Base-by-base conservation (phyloP, 2,113 vertebrate species). In the Dasypus novemcinctus region DNA sequence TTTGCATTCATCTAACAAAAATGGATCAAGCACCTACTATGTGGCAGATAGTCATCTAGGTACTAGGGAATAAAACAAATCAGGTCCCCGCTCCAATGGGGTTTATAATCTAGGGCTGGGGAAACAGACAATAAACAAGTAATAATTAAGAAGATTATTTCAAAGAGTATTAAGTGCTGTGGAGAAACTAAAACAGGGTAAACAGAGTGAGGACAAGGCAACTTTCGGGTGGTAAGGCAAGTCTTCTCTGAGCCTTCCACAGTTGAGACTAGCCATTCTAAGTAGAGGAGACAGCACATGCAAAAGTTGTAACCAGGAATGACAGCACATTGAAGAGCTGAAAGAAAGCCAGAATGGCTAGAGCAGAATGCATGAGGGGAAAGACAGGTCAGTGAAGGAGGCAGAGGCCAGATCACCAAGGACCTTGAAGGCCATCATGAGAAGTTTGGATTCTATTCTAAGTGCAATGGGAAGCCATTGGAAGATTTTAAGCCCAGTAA, bases 1-100 rank as follows among this genome's bases (percentile, higher is more conserved):
- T 63, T 94, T 94, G 71, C 18, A 87, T 43, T 76, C 63, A 64
- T 71, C 87, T 76, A 75, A 63, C 63, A 91, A 61, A 75, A 90
- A 29, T 25, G 29, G 38, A 43, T 41, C 80, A 43, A 92, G 79
- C 54, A 43, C 41, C 43, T 76, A 29, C 31, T 61, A 46, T 79
- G 72, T 21, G 64, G 36, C 14, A 31, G n/a, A 29, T 69, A 83
- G 25, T 69, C 71, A 87, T 89, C 61, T 80, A 84, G 29, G 36
- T 79, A 64, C 33, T 64, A 13, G 33, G 78, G 81, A 69, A 27
- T 71, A 85, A 87, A 54, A 76, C 49, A 79, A 78, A 43, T 46
- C 83, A 92, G 46, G 29, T 29, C 36, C 13, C 20, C n/a, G 4
- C 11, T 74, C 38, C 27, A 36, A 1, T 41, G 49, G 33, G 29